Base-by-base conservation (phyloP, 2,797 vertebrate species). In the Rhincodon typus region DNA sequence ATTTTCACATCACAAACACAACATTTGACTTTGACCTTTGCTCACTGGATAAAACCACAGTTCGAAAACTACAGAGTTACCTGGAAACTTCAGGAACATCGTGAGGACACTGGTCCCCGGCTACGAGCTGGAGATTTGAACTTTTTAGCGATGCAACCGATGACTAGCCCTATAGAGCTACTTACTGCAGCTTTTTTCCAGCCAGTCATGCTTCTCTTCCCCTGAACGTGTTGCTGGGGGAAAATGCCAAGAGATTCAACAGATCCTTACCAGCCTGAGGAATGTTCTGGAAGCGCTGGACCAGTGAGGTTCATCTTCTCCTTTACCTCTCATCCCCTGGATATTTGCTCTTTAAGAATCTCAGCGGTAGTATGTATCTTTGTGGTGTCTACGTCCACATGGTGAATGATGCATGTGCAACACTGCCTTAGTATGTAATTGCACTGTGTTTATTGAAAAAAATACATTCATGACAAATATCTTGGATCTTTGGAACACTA, bases 11-110 rank as follows among this genome's bases (percentile, higher is more conserved):
- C 97, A 99, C 99, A 96, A 99, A 99, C 97, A 99, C 99, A 97
- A 99, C 99, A 79, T 99, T 99, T 98, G 99, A 99, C 98, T 99
- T 99, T 98, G 99, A 99, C 97, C 99, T 99, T 97, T 99, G 99
- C 97, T 99, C 99, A 38, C 97, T 99, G 98, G 99, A 99, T 97
- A 98, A 98, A 98, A 98, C 98, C 95, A 99, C 99, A 77, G 99
- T 99, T n/a, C 98, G 99, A 96, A 99, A 99, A 97, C 98, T 99
- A 96, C 99, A 99, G 98, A 99, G 99, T 98, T 99, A 99, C 96
- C 98, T 99, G 97, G 99, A 99, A 96, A 98, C 98, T 62, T 98
- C 98, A 50, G 99, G 98, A 96, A 97, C 98, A 95, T 99, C 98
- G 96, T 99, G 98, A 99, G 97, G 96, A 97, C 96, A 95, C 96